A percentile compares a stretch with the other conserved stretches of the same genome.
Evolutionary conservation across 2,113 vertebrate genomes (phyloP).

Genomic region (Pao palembangensis): DNA sequence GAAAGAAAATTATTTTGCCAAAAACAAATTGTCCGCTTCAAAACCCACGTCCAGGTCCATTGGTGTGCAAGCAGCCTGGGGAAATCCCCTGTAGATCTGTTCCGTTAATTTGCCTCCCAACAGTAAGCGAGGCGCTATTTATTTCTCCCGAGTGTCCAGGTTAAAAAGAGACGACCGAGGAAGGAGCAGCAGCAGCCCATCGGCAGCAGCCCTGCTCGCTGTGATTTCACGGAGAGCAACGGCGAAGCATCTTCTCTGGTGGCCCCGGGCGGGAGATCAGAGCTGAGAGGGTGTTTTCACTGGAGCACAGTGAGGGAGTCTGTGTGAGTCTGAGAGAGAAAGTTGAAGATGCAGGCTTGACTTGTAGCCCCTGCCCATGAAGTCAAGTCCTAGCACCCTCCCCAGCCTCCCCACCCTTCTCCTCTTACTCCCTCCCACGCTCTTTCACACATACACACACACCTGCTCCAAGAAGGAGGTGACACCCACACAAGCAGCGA

Average conservation of each 20-base stretch:
- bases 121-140: conserved; percentile 60
- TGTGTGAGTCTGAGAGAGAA: conserved; percentile 52
- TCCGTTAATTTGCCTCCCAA: conserved; percentile 70
- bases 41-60: conserved; percentile 49
- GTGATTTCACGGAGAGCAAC: conserved; percentile 40
- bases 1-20: conserved; percentile 21
- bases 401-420: conserved; percentile 28
- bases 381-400: conserved; percentile 53
- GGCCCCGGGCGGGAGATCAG: conserved; percentile 45
- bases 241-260: conserved; percentile 59
- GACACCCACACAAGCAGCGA: conserved; percentile 20
- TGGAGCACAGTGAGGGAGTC: conserved; percentile 48
- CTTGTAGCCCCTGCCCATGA: conserved; percentile 56
- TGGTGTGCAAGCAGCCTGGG: conserved; percentile 55
- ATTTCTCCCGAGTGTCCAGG: conserved; percentile 61
- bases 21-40: conserved; percentile 38
- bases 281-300: conserved; percentile 51
- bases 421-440: conserved; percentile 21
- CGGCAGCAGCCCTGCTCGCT: conserved; percentile 45
- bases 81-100: conserved; percentile 57
- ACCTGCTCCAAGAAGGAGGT: conserved; percentile 64
- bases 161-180: conserved; percentile 51
- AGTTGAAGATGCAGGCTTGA: conserved; percentile 60
- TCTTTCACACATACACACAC: conserved; percentile 44
- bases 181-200: conserved; percentile 51